A percentile compares a stretch with the other conserved stretches of the same genome.
Conservation (phyloP, 2,797 vertebrate species). For the Melanotaenia pygmaea region DNA sequence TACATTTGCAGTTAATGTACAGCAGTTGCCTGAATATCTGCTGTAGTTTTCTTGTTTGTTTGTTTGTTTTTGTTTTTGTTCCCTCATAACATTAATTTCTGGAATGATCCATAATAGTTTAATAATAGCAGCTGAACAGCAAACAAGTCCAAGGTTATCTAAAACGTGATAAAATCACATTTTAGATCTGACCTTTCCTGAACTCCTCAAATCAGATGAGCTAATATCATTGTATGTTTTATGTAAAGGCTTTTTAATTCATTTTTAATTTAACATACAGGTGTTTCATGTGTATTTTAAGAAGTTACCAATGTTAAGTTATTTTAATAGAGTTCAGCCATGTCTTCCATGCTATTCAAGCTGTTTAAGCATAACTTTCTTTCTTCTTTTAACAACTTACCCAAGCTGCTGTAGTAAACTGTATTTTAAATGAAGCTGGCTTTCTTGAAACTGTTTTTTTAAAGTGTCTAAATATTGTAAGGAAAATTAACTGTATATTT, state of each 20-base stretch:
- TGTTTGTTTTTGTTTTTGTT: no score
- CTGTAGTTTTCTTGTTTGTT: neutral
- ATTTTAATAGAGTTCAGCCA: neutral
- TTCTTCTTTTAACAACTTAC: neutral
- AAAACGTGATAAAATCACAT: neutral
- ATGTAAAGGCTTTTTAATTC: neutral
- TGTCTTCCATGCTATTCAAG: neutral
- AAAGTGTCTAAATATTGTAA: no score
- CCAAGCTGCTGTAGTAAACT: no score
- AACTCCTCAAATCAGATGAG: slow-evolving; percentile 1
- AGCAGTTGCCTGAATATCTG: neutral
- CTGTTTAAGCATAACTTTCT: neutral
- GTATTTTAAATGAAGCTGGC: no score
- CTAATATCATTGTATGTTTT: neutral
- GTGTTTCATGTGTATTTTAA: neutral
- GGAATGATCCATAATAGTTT: neutral
- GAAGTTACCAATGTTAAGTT: no score
- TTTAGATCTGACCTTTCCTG: neutral
- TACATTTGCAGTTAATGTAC: slow-evolving; percentile 9
- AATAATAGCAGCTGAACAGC: neutral
- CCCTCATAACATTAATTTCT: neutral
- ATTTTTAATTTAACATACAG: neutral
- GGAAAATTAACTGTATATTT: no score
- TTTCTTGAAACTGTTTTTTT: no score
- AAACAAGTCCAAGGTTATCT: slow-evolving; percentile 1